Conservation (phyloP, 2,113 vertebrate genomes). For the Saguinus imperator region DNA sequence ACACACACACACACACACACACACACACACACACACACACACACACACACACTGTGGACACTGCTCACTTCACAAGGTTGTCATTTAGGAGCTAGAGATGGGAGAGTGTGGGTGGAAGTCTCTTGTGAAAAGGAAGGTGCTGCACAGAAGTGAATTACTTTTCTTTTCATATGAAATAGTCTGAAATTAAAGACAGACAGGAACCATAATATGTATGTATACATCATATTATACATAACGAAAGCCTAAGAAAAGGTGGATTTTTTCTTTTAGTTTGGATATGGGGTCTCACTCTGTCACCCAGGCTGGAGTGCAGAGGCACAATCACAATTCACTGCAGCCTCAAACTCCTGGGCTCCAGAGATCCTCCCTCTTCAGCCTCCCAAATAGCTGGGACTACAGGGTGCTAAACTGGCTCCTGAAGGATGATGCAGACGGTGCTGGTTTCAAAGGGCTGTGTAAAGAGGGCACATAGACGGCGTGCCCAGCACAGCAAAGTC, state of each 20-base stretch:
- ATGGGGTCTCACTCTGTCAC: background rate
- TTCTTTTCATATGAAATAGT: slow-evolving; percentile 11
- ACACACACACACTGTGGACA: background rate
- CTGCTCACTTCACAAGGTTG: background rate
- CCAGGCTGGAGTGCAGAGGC: background rate
- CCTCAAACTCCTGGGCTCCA: background rate
- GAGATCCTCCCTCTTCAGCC: background rate
- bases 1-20: too few relatives aligned
- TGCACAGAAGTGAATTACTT: background rate
- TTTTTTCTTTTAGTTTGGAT: background rate
- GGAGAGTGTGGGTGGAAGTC: background rate
- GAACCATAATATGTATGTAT: background rate
- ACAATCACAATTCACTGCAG: background rate
- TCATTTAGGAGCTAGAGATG: background rate
- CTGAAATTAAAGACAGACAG: background rate
- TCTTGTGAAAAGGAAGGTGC: background rate
- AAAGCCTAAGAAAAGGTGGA: background rate
- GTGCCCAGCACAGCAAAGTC: background rate
- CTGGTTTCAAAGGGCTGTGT: background rate
- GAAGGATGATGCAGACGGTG: background rate
- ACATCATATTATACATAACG: background rate
- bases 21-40: too few relatives aligned
- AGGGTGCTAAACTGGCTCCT: background rate
- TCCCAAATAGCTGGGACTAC: background rate
- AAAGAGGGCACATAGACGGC: background rate